Base-by-base conservation (phyloP, 2,797 vertebrate species). In the Thalassophryne amazonica region DNA sequence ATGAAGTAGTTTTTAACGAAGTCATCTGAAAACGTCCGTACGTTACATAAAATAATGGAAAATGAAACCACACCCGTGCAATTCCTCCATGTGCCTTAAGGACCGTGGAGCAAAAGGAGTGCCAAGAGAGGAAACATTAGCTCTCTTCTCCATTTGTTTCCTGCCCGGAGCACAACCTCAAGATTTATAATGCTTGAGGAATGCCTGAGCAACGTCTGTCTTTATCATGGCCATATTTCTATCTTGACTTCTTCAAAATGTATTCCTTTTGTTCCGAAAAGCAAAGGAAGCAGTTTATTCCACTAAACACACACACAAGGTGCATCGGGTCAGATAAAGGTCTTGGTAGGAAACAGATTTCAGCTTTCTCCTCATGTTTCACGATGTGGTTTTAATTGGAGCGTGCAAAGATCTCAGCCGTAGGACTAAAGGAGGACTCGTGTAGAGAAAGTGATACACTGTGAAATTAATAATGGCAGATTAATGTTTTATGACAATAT, bases 101-200 rank as follows among this genome's bases (percentile, higher is more conserved):
- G 32, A 21, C 23, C 28, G 11, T 12, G 38, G 60, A 52, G 41
- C 14, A 51, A n/a, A 23, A 28, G 25, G 10, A 7, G 15, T 2
- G 14, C 22, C 29, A 31, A 12, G 29, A 49, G 56, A 48, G 19
- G 62, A 76, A 80, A 66, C 54, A 28, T 46, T 37, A 60, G 11
- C 52, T 34, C 36, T 41, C 21, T 43, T 52, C 37, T 34, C 62
- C 16, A 46, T 60, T 56, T 38, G 35, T 62, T 43, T 69, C 22
- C 50, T 2, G 39, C 58, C 60, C 38, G 41, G 21, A 74, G 49
- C 37, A 29, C 38, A 33, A 38, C 30, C 29, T 51, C 6, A 42
- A 61, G 69, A 84, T 79, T 80, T 79, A 80, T 58, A 51, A 36
- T 5, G 4, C 16, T 12, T 18, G 30, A 73, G 72, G 70, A 86